Evolutionary conservation across 1,140 invertebrate species (phyloP).

Genomic region (Drosophila sucinea): DNA sequence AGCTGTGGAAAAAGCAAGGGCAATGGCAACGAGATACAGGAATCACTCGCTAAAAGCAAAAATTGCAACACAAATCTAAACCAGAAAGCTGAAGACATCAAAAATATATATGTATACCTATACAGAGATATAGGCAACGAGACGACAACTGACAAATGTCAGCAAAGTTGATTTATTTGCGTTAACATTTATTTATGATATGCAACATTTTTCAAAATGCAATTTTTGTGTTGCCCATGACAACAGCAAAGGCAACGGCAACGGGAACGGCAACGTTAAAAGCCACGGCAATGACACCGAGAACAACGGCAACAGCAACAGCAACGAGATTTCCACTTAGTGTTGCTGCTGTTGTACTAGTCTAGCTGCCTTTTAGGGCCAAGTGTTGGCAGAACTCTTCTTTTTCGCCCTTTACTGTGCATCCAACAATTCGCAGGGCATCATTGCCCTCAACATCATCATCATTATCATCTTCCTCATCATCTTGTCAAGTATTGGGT

Average conservation of each 20-base stretch:
- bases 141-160: conserved; percentile 67
- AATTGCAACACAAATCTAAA: conserved; percentile 30
- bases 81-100: conserved; percentile 5
- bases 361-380: conserved; percentile 13
- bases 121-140: conserved; percentile 13
- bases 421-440: conserved; percentile 4
- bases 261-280: conserved; percentile 10
- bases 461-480: conserved; percentile 4
- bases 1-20: conserved; percentile 29
- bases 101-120: conserved; percentile 4
- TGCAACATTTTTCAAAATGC: conserved; percentile 77
- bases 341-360: conserved; percentile 22
- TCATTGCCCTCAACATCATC: not conserved
- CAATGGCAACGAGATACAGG: conserved; percentile 45
- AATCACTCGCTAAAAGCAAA: not conserved
- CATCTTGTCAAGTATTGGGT: not conserved
- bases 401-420: not conserved
- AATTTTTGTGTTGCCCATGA: conserved; percentile 60
- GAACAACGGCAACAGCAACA: not conserved
- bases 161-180: conserved; percentile 79
- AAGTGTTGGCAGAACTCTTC: conserved; percentile 17
- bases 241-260: conserved; percentile 19
- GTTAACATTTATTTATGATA: conserved; percentile 80
- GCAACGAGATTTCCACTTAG: conserved; percentile 12
- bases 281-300: not conserved